Evolutionary conservation across 2,888 invertebrate species (phyloP), one percentile per base, ranked within the genome.

Genomic region (Acleris laterana): DNA sequence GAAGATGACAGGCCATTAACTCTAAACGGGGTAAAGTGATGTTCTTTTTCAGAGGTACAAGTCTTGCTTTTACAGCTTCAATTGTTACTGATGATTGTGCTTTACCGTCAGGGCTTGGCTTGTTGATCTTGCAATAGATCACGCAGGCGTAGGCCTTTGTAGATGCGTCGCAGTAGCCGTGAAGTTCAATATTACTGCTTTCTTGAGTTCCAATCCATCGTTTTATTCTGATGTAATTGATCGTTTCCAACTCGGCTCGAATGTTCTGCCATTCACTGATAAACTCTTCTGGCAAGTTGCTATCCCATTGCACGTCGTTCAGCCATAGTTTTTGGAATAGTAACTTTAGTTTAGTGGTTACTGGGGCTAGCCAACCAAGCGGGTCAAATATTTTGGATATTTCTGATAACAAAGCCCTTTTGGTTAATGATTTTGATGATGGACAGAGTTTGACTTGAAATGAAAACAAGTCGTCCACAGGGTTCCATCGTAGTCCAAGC

Each of bases 271-370:
- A 50, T 11, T 50, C 50, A 6, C 11, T 13, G 11, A 13, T 19
- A 19, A 50, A 9, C 1, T 17, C 20, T 11, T 50, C 20, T 11
- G 50, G 11, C 20, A 50, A 11, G 1, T 19, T 20, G 1, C 11
- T 20, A 11, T 56, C 44, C 64, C 63, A 46, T n/a, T 48, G 9
- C 49, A 9, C 28, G 52, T 46, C 5, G 1, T 19, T 17, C 2
- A 44, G 16, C 64, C 64, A 64, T 5, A 53, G 20, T 55, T 59
- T 38, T 65, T 65, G 65, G 32, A 65, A 65, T 5, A 65, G 19
- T 38, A 65, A 4, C 16, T 65, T 65, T 3, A 42, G 7, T 32
- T 65, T 65, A 19, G 49, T 61, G 49, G 65, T 56, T 7, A 65
- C 6, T 3, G 65, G 60, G 7, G 60, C 28, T 9, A 65, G 17